Conservation (phyloP, 2,113 vertebrate species). For the Bolborhynchus lineola region DNA sequence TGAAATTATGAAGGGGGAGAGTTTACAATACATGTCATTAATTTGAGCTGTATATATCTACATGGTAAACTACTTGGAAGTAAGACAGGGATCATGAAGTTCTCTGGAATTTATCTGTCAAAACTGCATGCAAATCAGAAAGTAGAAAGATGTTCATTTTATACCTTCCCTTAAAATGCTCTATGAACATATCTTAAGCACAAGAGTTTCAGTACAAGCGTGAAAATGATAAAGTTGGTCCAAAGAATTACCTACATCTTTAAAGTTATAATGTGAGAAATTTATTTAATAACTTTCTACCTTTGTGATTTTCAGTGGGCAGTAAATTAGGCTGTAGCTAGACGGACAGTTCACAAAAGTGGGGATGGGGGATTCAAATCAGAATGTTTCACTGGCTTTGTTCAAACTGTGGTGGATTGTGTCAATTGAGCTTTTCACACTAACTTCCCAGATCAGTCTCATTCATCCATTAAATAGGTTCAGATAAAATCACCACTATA, state of each 20-base stretch:
- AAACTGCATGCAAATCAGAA: neutral
- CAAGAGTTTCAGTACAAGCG: neutral
- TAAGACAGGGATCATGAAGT: neutral
- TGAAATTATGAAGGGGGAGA: neutral
- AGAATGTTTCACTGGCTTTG: neutral
- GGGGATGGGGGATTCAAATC: neutral
- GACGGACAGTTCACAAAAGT: neutral
- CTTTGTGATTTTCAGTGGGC: neutral
- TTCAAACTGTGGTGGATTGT: neutral
- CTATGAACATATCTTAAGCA: neutral
- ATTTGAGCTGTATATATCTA: neutral
- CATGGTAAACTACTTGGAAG: neutral
- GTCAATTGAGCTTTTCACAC: neutral
- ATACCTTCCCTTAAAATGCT: neutral
- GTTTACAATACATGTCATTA: accelerated
- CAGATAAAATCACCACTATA: neutral
- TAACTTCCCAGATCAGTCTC: neutral
- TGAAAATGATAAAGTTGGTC: neutral
- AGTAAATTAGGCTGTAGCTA: neutral
- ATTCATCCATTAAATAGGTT: neutral
- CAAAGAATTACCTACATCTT: neutral
- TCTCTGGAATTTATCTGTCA: neutral
- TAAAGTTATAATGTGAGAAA: neutral
- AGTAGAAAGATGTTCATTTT: neutral
- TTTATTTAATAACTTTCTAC: neutral